Base-by-base conservation (phyloP, 2,888 invertebrate genomes). In the Hydriomena furcata region DNA sequence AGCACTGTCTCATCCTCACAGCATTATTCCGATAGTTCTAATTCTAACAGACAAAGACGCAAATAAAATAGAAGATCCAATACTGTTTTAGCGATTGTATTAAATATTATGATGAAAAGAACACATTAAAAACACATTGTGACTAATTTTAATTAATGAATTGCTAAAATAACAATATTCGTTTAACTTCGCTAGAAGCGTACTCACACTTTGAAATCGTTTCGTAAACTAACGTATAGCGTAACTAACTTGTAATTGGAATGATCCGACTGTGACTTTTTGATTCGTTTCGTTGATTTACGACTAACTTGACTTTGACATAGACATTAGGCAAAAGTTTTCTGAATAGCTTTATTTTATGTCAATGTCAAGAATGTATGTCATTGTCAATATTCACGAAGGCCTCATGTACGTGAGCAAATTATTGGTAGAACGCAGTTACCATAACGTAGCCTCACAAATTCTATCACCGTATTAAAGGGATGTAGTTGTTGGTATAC, bases 1-100 rank as follows among this genome's bases (percentile, higher is more conserved):
- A 35, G 23, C 35, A 31, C 31, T 11, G 6, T 35, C 11, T 23
- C 35, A 23, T 23, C 35, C 23, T 35, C 35, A 5, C 21, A 35
- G 11, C 3, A 23, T 21, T 10, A 7, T 12, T 7, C 12, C n/a
- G n/a, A n/a, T n/a, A n/a, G n/a, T n/a, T 12, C 11, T 5, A 23
- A 7, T 4, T 7, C 21, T 34, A 2, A 11, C 12, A 23, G 7
- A 17, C 20, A 35, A 10, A 7, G 5, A 13, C 12, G 7, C 20
- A 20, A 20, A 6, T 5, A 34, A 37, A 37, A 5, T 7, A 31
- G 13, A 11, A 10, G n/a, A 37, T 13, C 5, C 5, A n/a, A 6
- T 5, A 13, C 13, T 36, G 20, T 8, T 37, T n/a, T 36, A n/a
- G 24, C n/a, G 3, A 35, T 7, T 23, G 11, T 10, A 17, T 17